A percentile compares a stretch with the other conserved stretches of the same genome.
phyloP scores from a whole-genome alignment of 2,797 vertebrate species.

The Eremophila alpestris region DNA sequence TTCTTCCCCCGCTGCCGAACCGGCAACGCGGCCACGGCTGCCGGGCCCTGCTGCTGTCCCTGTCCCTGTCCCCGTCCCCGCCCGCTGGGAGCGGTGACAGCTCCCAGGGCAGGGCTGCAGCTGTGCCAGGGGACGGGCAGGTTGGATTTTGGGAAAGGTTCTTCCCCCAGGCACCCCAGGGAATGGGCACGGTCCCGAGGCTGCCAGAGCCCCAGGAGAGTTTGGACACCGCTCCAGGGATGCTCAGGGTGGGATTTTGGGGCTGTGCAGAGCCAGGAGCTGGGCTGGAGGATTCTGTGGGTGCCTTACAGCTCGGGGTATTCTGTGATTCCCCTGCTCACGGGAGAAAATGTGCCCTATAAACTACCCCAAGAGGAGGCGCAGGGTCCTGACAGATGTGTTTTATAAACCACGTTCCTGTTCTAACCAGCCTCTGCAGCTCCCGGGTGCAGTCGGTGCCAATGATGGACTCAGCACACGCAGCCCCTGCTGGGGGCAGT shows the following conservation, averaged over 20 bases:
- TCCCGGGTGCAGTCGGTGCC: not conserved
- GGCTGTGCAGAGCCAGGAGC: not conserved
- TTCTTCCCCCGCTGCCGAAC: not conserved
- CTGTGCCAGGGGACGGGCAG: accelerated
- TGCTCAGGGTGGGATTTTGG: not conserved
- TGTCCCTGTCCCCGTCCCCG: not conserved
- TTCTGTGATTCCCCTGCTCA: not conserved
- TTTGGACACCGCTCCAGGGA: accelerated
- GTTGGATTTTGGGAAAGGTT: not conserved
- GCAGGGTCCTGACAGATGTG: not conserved
- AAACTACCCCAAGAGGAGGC: accelerated
- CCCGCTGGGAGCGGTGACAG: not conserved
- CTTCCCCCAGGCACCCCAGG: not conserved
- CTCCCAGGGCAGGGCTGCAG: not conserved
- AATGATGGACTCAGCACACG: not conserved
- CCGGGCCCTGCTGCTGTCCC: not conserved
- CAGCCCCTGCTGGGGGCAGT: not conserved
- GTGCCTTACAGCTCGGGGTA: not conserved
- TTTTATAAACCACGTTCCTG: accelerated
- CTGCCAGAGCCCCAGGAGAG: not conserved
- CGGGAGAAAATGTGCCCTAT: not conserved
- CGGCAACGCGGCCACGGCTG: not conserved
- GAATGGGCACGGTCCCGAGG: not conserved
- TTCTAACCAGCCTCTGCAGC: accelerated
- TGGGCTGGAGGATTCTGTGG: not conserved